A percentile compares a stretch with the other conserved stretches of the same genome.
Conservation (phyloP, 2,888 invertebrate genomes). For the Noctua pronuba region DNA sequence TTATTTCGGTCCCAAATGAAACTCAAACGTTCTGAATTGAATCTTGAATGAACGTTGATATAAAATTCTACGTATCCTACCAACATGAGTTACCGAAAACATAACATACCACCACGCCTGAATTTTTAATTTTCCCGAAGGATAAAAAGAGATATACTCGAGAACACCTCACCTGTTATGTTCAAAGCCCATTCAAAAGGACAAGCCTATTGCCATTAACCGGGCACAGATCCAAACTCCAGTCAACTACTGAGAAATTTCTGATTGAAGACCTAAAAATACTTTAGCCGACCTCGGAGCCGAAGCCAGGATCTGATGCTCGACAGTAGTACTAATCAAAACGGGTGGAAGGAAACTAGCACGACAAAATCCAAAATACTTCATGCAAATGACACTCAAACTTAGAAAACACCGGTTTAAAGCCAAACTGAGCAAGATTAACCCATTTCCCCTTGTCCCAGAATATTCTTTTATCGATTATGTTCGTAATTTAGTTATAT, state of each 20-base stretch:
- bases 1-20: conserved; percentile 40
- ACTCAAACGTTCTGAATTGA: conserved; percentile 27
- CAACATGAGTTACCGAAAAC: neutral
- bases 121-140: neutral
- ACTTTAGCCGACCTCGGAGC: neutral
- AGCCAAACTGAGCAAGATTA: conserved; percentile 17
- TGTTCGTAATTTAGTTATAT: conserved; percentile 19
- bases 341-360: neutral
- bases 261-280: neutral
- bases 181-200: neutral
- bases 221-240: neutral
- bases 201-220: neutral
- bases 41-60: conserved; percentile 14
- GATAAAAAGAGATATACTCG: neutral
- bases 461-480: conserved; percentile 27
- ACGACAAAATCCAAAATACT: neutral
- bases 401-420: conserved; percentile 20
- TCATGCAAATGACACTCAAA: conserved; percentile 4
- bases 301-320: neutral
- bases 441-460: conserved; percentile 12
- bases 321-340: neutral
- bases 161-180: neutral
- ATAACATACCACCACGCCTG: neutral
- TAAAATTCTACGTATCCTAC: neutral
- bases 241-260: neutral